phyloP scores from a whole-genome alignment of 2,113 vertebrate species.

The Campylorhamphus procurvoides region DNA sequence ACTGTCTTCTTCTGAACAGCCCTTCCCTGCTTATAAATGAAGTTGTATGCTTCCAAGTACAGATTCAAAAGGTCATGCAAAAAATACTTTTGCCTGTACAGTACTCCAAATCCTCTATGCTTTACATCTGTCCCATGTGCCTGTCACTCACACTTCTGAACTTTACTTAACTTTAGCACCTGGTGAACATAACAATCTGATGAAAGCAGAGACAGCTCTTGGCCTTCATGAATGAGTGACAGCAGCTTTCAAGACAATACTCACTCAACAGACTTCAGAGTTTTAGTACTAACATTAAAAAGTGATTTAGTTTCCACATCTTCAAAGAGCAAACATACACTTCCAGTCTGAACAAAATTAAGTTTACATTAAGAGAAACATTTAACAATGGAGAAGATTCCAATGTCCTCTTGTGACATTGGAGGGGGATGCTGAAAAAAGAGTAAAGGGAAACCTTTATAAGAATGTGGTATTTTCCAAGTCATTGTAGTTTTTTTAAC shows the following conservation, averaged over 20 bases:
- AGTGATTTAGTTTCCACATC: not conserved
- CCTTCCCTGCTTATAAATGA: conserved; percentile 1
- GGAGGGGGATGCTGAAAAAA: not conserved
- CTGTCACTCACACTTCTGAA: conserved; percentile 48
- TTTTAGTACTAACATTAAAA: not conserved
- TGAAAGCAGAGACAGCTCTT: conserved; percentile 20
- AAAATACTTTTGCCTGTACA: conserved; percentile 32
- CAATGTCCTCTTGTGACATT: not conserved
- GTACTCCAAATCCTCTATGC: not conserved
- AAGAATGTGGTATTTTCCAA: not conserved
- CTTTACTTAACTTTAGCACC: conserved; percentile 58
- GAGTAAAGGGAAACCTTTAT: not conserved
- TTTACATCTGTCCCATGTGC: not conserved
- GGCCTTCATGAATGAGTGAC: conserved; percentile 12
- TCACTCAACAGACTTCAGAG: not conserved
- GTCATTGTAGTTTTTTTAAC: not conserved
- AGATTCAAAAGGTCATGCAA: conserved; percentile 38
- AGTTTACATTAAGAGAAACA: not conserved
- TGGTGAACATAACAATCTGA: conserved; percentile 30
- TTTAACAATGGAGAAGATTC: not conserved
- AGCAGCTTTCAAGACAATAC: not conserved
- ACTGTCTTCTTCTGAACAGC: not conserved
- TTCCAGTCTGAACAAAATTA: not conserved
- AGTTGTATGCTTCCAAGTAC: not conserved
- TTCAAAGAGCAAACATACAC: not conserved